Base-by-base conservation (phyloP, 1,140 invertebrate genomes). In the Campoletis sonorensis region DNA sequence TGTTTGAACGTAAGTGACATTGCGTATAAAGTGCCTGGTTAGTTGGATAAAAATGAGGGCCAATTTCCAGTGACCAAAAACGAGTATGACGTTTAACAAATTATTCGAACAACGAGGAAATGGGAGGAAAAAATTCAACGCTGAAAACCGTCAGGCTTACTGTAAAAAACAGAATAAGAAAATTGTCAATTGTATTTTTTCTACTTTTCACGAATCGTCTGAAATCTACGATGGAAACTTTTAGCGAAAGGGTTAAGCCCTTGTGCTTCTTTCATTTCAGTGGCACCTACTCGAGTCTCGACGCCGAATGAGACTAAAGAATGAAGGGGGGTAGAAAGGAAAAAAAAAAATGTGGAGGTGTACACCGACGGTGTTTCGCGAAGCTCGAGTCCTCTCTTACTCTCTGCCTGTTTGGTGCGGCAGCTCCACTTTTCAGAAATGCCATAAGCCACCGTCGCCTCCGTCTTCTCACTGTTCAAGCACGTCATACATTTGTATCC, bases 171-270 rank as follows among this genome's bases (percentile, higher is more conserved):
- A n/a, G n/a, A n/a, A n/a, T n/a, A n/a, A n/a, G n/a, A n/a, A n/a
- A n/a, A n/a, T n/a, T n/a, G 49, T 54, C 58, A 64, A 23, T 21
- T 64, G 8, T 64, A 21, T 21, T 64, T 23, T 8, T 64, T 21
- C 7, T 33, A 33, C 58, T 21, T 23, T 8, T 64, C 4, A 23
- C 1, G 4, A n/a, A 10, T 64, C 18, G 3, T 10, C 10, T 4
- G 16, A 23, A 11, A 49, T 40, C 16, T 68, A 16, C 10, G 37
- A 15, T 23, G 33, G 72, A 81, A 75, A 78, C 76, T 40, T 49
- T 26, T 49, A 76, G 79, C 82, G 84, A 86, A 84, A 81, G 84
- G 84, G 84, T 88, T 88, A 87, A 86, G 84, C 37, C 37, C 79
- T 84, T 54, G 82, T 85, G 86, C 84, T 84, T 85, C 79, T 83